phyloP scores from a whole-genome alignment of 2,888 invertebrate genomes.

The Chaetogeoica ovagalla region DNA sequence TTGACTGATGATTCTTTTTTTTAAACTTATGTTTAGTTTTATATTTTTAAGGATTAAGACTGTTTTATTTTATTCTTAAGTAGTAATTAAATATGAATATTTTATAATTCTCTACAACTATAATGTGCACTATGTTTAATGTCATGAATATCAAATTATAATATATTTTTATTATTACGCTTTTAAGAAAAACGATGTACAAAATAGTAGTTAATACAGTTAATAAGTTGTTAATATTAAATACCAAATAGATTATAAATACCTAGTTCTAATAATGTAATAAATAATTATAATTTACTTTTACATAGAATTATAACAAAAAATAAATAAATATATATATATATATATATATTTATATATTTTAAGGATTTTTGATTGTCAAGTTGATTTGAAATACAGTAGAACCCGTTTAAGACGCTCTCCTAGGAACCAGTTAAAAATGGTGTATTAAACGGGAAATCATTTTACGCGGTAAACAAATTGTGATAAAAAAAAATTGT shows the following conservation, averaged over 20 bases:
- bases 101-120: not conserved
- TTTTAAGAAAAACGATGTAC: not conserved
- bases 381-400: too few species aligned
- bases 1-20: conserved; percentile 30
- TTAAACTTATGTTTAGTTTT: not conserved
- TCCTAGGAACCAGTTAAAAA: too few species aligned
- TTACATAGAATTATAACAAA: too few species aligned
- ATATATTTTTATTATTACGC: conserved; percentile 13
- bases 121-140: not conserved
- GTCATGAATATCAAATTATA: not conserved
- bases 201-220: not conserved
- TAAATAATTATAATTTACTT: too few species aligned
- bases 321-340: too few species aligned
- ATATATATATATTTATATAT: too few species aligned
- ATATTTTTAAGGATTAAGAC: not conserved
- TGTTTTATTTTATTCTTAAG: conserved; percentile 21
- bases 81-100: not conserved
- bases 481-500: too few species aligned
- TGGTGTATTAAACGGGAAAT: too few species aligned
- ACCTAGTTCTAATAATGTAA: not conserved
- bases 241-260: not conserved
- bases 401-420: too few species aligned
- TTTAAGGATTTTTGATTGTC: too few species aligned
- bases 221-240: not conserved
- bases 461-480: too few species aligned